Evolutionary conservation across 2,888 invertebrate genomes (phyloP).

Genomic region (Sesia apiformis): DNA sequence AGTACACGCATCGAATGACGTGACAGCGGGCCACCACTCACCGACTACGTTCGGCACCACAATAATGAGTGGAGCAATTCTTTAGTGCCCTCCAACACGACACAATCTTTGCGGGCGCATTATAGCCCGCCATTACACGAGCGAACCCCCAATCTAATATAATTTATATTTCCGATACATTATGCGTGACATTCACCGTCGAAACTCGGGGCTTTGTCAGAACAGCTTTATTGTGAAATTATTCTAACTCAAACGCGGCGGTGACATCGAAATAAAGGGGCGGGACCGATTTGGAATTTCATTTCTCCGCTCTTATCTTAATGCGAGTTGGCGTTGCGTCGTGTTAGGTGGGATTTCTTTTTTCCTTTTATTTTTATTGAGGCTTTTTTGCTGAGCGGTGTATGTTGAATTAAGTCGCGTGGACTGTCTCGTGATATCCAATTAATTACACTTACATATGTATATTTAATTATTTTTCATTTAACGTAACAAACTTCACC

Average conservation of each 20-base stretch:
- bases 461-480: too few relatives aligned
- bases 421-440: too few relatives aligned
- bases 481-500: too few relatives aligned
- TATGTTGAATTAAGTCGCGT: neutral
- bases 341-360: constrained; percentile 21
- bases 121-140: constrained; percentile 29
- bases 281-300: constrained; percentile 38
- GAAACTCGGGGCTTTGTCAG: constrained; percentile 29
- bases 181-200: constrained; percentile 41
- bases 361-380: constrained; percentile 23
- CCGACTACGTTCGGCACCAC: constrained; percentile 36
- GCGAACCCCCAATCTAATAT: constrained; percentile 48
- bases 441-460: too few relatives aligned
- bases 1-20: constrained; percentile 25
- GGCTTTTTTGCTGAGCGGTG: constrained; percentile 7
- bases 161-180: constrained; percentile 58
- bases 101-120: constrained; percentile 26
- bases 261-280: constrained; percentile 37
- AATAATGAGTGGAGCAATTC: constrained; percentile 49
- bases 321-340: constrained; percentile 30
- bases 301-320: constrained; percentile 42
- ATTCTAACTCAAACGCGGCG: constrained; percentile 27
- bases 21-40: constrained; percentile 39
- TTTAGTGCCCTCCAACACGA: constrained; percentile 54
- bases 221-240: constrained; percentile 40